Evolutionary conservation across 1,140 invertebrate species (phyloP).

Genomic region (Anastrepha obliqua): DNA sequence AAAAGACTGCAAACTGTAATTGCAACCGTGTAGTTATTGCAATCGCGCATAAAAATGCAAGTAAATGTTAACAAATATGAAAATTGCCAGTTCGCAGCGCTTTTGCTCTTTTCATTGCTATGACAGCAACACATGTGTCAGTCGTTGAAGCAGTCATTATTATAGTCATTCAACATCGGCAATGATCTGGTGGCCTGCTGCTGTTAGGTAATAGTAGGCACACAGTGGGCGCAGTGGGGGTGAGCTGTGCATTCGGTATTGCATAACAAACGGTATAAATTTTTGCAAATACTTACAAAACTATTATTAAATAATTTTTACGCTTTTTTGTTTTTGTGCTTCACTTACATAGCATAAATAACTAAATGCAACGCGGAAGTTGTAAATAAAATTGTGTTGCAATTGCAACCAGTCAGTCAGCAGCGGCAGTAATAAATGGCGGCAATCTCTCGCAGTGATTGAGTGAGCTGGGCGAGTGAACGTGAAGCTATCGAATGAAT

Average conservation of each 20-base stretch:
- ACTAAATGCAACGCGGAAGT: constrained; percentile 43
- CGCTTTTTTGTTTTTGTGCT: background rate
- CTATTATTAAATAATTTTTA: constrained; percentile 17
- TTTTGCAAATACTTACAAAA: constrained; percentile 29
- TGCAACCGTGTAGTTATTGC: background rate
- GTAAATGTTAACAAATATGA: background rate
- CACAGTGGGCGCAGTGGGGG: background rate
- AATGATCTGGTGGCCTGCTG: background rate
- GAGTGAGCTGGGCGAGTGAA: background rate
- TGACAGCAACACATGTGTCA: constrained; percentile 23
- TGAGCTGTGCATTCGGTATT: background rate
- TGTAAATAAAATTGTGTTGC: constrained; percentile 38
- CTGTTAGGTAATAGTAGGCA: background rate
- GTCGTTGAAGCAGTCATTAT: background rate
- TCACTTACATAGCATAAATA: background rate
- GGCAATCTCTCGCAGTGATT: constrained; percentile 39
- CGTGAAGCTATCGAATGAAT: constrained; percentile 31
- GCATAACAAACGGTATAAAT: background rate
- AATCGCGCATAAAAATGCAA: background rate
- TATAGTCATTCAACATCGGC: background rate
- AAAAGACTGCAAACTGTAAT: background rate
- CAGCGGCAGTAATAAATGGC: constrained; percentile 17
- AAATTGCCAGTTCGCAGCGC: background rate
- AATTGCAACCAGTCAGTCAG: constrained; percentile 12
- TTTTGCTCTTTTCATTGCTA: background rate